A percentile compares a stretch with the other conserved stretches of the same genome.
These are phyloP conservation scores for Papilio demoleus DNA, from an alignment of 2,888 invertebrate genomes.

Conservation along the genomic window DNA sequence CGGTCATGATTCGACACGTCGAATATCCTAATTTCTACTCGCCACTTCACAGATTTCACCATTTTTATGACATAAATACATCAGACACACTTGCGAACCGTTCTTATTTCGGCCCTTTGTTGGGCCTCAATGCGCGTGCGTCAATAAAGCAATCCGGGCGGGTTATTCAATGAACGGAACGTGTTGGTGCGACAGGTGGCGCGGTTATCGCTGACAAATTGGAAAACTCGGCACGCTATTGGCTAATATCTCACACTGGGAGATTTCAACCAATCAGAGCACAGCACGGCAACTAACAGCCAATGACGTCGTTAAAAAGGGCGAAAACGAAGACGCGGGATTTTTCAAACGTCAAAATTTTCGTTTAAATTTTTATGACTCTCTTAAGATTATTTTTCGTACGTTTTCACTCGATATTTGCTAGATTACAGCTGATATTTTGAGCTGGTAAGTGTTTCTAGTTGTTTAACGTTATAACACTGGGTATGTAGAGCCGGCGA, in stretches of 20 bases:
- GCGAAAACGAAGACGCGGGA: conserved; percentile 55
- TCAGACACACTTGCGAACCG: conserved; percentile 83
- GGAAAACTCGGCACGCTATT: conserved; percentile 54
- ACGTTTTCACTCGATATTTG: not conserved
- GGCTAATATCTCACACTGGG: conserved; percentile 51
- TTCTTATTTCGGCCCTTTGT: conserved; percentile 82
- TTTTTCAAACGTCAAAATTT: conserved; percentile 55
- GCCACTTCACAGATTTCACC: conserved; percentile 92
- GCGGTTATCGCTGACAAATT: conserved; percentile 67
- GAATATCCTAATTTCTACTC: conserved; percentile 92
- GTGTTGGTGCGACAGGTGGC: conserved; percentile 78
- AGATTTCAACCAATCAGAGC: conserved; percentile 62
- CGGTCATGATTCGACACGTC: conserved; percentile 94
- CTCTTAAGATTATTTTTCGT: conserved; percentile 44
- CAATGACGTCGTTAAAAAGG: conserved; percentile 58
- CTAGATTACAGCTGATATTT: conserved; percentile 1
- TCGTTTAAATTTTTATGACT: conserved; percentile 35
- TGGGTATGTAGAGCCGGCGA: conserved; percentile 23
- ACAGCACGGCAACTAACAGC: conserved; percentile 50
- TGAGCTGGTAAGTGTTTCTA: not conserved
- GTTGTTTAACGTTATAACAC: conserved; percentile 4
- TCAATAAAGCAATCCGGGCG: conserved; percentile 76
- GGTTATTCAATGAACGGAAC: conserved; percentile 78
- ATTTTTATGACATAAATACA: conserved; percentile 92
- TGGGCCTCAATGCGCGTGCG: conserved; percentile 82